Conservation (phyloP, 2,113 vertebrate genomes). For the Phrynosoma platyrhinos region DNA sequence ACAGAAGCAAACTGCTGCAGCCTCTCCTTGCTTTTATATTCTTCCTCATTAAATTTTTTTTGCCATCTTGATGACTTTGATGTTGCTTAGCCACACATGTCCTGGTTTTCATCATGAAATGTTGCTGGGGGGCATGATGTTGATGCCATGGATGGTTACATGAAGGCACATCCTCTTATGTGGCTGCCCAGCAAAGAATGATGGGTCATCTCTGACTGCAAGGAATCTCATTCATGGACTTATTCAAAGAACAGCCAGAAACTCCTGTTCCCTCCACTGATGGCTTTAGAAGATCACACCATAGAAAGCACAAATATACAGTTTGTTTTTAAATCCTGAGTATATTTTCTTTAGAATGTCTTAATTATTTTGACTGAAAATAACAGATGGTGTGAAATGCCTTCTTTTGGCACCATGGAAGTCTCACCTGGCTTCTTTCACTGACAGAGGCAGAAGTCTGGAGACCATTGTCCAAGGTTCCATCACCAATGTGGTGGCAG, state of each 20-base stretch:
- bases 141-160: background rate
- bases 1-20: too few species aligned
- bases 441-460: background rate
- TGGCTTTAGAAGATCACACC: background rate
- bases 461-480: conserved; percentile 11
- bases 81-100: too few species aligned
- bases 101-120: too few species aligned
- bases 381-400: conserved; percentile 13
- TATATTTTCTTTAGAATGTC: background rate
- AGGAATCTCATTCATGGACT: background rate
- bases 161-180: background rate
- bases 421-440: conserved; percentile 2
- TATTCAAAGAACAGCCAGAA: background rate
- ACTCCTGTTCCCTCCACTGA: background rate
- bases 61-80: too few species aligned
- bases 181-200: background rate
- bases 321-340: background rate
- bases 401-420: background rate
- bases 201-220: background rate
- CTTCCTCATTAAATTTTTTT: too few species aligned
- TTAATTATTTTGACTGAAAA: conserved; percentile 42
- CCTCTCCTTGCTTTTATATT: too few species aligned
- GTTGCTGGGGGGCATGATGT: background rate
- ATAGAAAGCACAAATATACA: background rate
- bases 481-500: background rate